phyloP scores from a whole-genome alignment of 2,797 vertebrate species.

The Margarornis squamiger region DNA sequence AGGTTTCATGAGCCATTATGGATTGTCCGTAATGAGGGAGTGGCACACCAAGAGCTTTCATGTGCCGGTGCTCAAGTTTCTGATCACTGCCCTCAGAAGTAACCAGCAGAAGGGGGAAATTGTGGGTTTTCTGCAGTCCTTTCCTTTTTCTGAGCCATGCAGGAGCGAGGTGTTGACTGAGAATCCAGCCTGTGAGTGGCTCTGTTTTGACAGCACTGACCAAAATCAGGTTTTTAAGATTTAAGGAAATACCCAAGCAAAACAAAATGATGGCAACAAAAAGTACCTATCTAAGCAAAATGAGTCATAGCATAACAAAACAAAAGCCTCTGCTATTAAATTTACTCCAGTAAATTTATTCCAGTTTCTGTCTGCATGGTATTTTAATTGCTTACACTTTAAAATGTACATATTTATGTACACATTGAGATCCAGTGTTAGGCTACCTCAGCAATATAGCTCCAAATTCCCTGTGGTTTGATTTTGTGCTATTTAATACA shows the following conservation, averaged over 20 bases:
- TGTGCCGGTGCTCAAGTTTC: not conserved
- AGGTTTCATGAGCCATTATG: not conserved
- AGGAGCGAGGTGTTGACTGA: not conserved
- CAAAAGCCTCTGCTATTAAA: not conserved
- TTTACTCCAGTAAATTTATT: too few species aligned
- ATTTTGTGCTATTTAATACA: not conserved
- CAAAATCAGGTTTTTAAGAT: not conserved
- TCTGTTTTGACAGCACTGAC: not conserved
- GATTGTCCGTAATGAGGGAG: not conserved
- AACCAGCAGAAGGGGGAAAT: not conserved
- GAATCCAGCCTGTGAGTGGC: not conserved
- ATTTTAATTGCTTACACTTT: conserved; percentile 16
- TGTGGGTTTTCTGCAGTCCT: not conserved
- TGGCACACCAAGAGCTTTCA: not conserved
- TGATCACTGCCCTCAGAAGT: not conserved
- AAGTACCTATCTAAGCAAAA: not conserved
- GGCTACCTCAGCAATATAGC: not conserved
- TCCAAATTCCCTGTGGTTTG: not conserved
- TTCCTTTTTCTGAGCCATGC: not conserved
- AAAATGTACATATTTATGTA: not conserved
- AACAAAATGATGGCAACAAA: not conserved
- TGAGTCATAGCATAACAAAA: not conserved
- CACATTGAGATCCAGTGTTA: not conserved
- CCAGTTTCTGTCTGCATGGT: not conserved
- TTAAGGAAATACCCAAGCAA: not conserved